Evolutionary conservation across 2,113 vertebrate genomes (phyloP), one percentile per base, ranked within the genome.

Genomic region (Lepisosteus oculatus): DNA sequence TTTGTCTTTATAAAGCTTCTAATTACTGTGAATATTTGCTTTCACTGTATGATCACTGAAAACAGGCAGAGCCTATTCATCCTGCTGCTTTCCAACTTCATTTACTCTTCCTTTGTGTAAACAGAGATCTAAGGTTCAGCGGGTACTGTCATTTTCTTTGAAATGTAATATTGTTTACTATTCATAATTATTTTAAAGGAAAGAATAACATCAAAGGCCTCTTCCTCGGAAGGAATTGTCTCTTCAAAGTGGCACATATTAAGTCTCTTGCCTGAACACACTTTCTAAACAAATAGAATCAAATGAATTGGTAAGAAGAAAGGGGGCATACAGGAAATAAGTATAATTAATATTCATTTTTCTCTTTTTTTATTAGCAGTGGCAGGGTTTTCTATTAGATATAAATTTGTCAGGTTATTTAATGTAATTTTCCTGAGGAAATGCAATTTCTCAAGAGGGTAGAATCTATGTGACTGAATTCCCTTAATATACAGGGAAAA

Each of bases 151-250:
- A 73, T 77, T 79, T 69, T 80, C 71, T 77, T 74, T 71, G 69
- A 79, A 75, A 75, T 70, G 68, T 61, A 72, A 66, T 78, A 74
- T 77, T 73, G 74, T 65, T 59, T 73, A 75, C 76, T 41, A 73
- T 83, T 85, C 81, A 88, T 86, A 73, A 84, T 86, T 89, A 83
- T 90, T 86, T 85, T 65, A 89, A 83, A 80, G 72, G 75, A 65
- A 74, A 70, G 41, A 12, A 54, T 69, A 75, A 81, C 86, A 85
- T 89, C 85, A 89, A 88, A 90, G 79, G 68, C 70, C 62, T n/a
- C 0, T 63, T 77, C 57, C 75, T 80, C 65, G 55, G 72, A 81
- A 81, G 79, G 72, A 63, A 57, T 62, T 44, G 68, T 75, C 75
- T 81, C 72, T 82, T 67, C 73, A 67, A 74, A 76, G 78, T 78